phyloP scores from a whole-genome alignment of 64 coral and sea anemone genomes.

The Dendrophyllia cribrosa region DNA sequence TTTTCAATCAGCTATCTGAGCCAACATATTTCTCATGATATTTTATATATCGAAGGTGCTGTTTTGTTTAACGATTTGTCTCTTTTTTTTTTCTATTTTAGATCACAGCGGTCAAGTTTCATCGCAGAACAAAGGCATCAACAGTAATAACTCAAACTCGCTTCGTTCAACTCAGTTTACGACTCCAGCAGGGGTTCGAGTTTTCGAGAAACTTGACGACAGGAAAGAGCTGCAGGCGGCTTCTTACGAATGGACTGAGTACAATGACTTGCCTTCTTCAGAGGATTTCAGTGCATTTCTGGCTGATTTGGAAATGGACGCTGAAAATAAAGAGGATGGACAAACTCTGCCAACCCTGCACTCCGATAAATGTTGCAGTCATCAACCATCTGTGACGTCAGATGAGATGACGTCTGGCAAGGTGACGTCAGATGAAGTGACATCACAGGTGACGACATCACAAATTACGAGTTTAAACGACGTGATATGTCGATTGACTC shows the following conservation, averaged over 20 bases:
- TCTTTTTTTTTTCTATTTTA: background rate
- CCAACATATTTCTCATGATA: too few species aligned
- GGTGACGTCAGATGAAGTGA: background rate
- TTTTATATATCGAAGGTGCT: too few species aligned
- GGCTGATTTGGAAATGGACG: slow-evolving; percentile 46
- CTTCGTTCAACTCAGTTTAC: background rate
- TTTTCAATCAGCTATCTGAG: too few species aligned
- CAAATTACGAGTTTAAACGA: background rate
- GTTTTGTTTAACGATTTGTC: too few species aligned
- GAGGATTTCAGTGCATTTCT: slow-evolving; percentile 74
- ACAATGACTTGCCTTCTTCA: slow-evolving; percentile 64
- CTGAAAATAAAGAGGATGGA: background rate
- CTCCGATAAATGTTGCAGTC: background rate
- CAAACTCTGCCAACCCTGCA: background rate
- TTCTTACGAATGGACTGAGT: background rate
- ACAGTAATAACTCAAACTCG: background rate
- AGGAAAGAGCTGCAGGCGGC: too few species aligned
- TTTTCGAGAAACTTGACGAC: background rate
- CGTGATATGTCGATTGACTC: background rate
- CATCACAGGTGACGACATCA: background rate
- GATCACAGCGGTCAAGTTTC: background rate
- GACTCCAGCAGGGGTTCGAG: too few species aligned
- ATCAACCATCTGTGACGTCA: background rate
- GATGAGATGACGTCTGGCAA: background rate
- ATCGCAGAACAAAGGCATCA: background rate